These are phyloP conservation scores for Periophthalmus modestus DNA, from an alignment of 2,113 vertebrate species.

Conservation along the genomic window DNA sequence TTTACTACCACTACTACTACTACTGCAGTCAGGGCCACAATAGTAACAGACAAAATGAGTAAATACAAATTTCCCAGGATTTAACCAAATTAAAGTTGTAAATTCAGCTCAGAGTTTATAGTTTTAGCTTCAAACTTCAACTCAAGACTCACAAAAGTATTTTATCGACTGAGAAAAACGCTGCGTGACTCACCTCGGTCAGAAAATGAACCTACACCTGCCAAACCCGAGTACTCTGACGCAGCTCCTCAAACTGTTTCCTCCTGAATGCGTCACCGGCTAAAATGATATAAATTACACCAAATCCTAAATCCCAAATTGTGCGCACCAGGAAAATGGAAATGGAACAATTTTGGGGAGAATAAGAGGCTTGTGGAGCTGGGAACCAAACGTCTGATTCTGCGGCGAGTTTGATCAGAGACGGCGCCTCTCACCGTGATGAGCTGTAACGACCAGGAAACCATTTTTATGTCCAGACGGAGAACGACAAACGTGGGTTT, in stretches of 20 bases:
- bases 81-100: too few species aligned
- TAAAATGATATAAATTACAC: conserved; percentile 26
- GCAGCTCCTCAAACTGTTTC: conserved; percentile 17
- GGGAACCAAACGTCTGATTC: conserved; percentile 59
- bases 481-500: too few species aligned
- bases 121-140: neutral
- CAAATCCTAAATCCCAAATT: conserved; percentile 54
- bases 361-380: conserved; percentile 46
- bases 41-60: neutral
- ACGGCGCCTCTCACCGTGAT: conserved; percentile 29
- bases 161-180: neutral
- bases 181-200: neutral
- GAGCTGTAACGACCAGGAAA: conserved; percentile 49
- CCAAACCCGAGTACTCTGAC: neutral
- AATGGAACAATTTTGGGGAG: conserved; percentile 53
- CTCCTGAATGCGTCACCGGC: neutral
- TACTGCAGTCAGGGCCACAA: neutral
- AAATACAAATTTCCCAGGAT: neutral
- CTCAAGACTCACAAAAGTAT: too few species aligned
- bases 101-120: too few species aligned
- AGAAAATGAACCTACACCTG: neutral
- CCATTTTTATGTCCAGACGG: too few species aligned
- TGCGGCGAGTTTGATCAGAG: conserved; percentile 41
- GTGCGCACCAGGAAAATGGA: conserved; percentile 34
- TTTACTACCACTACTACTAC: too few species aligned